Conservation (phyloP, 2,888 invertebrate species). For the Lysandra bellargus region DNA sequence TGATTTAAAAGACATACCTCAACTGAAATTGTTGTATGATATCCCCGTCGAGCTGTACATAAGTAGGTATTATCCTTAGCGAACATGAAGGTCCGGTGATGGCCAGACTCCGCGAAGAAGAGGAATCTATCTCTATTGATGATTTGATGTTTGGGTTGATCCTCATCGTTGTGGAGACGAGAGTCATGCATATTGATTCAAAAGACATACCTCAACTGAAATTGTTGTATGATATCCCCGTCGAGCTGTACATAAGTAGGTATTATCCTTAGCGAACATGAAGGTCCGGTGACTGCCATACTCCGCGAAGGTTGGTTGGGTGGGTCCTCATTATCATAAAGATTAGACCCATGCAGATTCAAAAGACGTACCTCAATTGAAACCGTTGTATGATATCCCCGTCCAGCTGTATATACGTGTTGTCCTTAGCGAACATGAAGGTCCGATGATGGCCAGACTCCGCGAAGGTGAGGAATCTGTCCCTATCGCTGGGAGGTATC, state of each 20-base stretch:
- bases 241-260: slow-evolving; percentile 90
- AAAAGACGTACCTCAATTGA: slow-evolving; percentile 86
- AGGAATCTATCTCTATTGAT: slow-evolving; percentile 85
- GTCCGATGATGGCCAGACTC: slow-evolving; percentile 91
- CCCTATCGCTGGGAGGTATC: slow-evolving; percentile 87
- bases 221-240: slow-evolving; percentile 93
- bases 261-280: slow-evolving; percentile 94
- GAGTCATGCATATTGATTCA: background rate
- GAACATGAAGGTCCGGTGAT: slow-evolving; percentile 94
- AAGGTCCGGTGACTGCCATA: slow-evolving; percentile 92
- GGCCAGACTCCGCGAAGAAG: slow-evolving; percentile 92
- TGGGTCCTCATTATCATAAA: no score
- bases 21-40: slow-evolving; percentile 94
- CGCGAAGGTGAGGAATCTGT: slow-evolving; percentile 90
- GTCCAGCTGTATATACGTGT: slow-evolving; percentile 94
- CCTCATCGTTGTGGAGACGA: no score
- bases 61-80: slow-evolving; percentile 91
- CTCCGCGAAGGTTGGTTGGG: slow-evolving; percentile 82
- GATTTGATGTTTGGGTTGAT: no score
- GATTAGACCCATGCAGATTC: no score
- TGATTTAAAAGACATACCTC: slow-evolving; percentile 77
- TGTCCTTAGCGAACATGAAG: slow-evolving; percentile 95
- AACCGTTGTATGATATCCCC: slow-evolving; percentile 94
- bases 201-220: slow-evolving; percentile 88
- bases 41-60: slow-evolving; percentile 93